Evolutionary conservation across 2,113 vertebrate species (phyloP).

Genomic region (Paratilapia polleni): DNA sequence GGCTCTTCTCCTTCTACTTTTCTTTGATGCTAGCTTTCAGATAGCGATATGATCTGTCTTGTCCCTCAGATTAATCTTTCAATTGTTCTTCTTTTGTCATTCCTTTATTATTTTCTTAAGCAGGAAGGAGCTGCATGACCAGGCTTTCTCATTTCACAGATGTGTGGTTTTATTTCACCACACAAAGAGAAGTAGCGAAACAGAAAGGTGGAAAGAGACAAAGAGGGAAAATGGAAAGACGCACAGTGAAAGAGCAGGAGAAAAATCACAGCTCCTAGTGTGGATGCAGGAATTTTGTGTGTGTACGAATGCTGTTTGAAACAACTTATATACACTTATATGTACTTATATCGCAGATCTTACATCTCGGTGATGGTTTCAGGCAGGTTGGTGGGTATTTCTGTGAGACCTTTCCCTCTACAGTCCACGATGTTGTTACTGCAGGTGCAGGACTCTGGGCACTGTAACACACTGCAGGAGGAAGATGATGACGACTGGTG

Average conservation of each 20-base stretch:
- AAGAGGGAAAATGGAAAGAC: slow-evolving; percentile 32
- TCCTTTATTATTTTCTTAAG: slow-evolving; percentile 67
- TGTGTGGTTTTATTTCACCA: slow-evolving; percentile 70
- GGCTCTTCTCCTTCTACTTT: neutral
- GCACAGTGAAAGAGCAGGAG: slow-evolving; percentile 22
- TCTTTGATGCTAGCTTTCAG: slow-evolving; percentile 2
- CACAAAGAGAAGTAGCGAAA: slow-evolving; percentile 48
- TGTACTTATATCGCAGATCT: slow-evolving; percentile 38
- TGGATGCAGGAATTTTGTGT: slow-evolving; percentile 9
- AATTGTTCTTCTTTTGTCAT: slow-evolving; percentile 51
- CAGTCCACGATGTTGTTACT: slow-evolving; percentile 99
- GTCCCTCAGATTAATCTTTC: slow-evolving; percentile 60
- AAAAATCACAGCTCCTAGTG: slow-evolving; percentile 35
- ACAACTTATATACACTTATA: too few species aligned
- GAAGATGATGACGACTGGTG: slow-evolving; percentile 88
- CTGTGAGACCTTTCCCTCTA: slow-evolving; percentile 92
- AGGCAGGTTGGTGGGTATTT: slow-evolving; percentile 96
- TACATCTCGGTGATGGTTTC: slow-evolving; percentile 99
- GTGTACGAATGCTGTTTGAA: neutral
- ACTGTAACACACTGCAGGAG: slow-evolving; percentile 96
- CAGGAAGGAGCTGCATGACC: slow-evolving; percentile 69
- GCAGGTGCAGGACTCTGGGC: slow-evolving; percentile 93
- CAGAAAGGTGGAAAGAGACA: slow-evolving; percentile 52
- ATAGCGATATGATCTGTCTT: slow-evolving; percentile 33
- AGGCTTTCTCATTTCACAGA: slow-evolving; percentile 80